Percentiles rank a stretch among this genome's conserved stretches.
Conservation (phyloP, 2,888 invertebrate genomes). For the Ethmia dodecea region DNA sequence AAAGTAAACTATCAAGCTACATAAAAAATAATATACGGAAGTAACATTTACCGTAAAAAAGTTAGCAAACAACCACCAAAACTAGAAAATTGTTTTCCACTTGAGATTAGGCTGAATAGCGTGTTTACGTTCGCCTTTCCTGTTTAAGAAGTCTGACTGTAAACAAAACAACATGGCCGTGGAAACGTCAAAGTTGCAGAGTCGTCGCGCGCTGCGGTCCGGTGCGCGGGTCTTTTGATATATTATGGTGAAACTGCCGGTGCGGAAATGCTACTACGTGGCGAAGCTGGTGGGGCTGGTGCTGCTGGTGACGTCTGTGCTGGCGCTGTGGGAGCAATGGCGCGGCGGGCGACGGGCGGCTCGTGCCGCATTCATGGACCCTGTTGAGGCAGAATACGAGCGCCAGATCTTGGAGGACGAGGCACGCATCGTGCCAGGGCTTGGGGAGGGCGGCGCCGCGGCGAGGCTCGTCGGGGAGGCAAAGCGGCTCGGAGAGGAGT, state of each 20-base stretch:
- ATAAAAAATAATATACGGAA: too few relatives aligned
- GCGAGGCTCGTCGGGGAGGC: constrained; percentile 82
- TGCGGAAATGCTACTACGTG: constrained; percentile 59
- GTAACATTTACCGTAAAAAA: too few relatives aligned
- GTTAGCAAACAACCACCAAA: too few relatives aligned
- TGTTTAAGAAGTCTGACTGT: constrained; percentile 48
- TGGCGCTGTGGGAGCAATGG: constrained; percentile 60
- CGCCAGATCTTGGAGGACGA: constrained; percentile 79
- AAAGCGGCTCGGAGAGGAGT: constrained; percentile 80
- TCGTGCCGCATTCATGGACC: constrained; percentile 33
- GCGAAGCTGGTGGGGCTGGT: constrained; percentile 46
- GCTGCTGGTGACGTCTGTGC: constrained; percentile 46
- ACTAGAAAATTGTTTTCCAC: constrained; percentile 14
- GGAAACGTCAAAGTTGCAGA: constrained; percentile 21
- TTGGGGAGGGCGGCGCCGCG: constrained; percentile 84
- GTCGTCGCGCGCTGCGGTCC: constrained; percentile 29
- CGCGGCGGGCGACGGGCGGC: constrained; percentile 53
- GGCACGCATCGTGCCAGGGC: constrained; percentile 79
- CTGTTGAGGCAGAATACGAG: constrained; percentile 52
- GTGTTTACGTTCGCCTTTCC: constrained; percentile 79
- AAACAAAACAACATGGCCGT: constrained; percentile 44
- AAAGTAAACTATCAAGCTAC: too few relatives aligned
- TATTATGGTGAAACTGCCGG: constrained; percentile 53
- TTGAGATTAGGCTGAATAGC: constrained; percentile 37
- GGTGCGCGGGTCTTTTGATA: constrained; percentile 11